phyloP scores from a whole-genome alignment of 2,113 vertebrate genomes.

The Pardalotus punctatus region DNA sequence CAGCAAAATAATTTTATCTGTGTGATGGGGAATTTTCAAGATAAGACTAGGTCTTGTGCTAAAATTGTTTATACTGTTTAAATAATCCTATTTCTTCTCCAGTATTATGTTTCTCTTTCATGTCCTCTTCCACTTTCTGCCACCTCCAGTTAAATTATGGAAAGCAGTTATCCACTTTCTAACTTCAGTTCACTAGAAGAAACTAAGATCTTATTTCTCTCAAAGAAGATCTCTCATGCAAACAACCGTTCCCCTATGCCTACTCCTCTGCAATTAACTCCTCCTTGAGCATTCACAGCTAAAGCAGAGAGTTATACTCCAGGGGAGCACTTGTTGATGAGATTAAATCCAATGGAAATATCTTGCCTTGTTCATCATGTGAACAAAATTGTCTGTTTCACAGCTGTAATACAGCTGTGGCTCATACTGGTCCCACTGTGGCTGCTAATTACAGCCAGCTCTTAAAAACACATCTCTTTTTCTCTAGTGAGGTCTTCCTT shows the following conservation, averaged over 20 bases:
- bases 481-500: not conserved
- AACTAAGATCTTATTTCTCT: not conserved
- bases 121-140: not conserved
- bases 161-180: not conserved
- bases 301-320: not conserved
- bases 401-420: not conserved
- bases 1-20: not conserved
- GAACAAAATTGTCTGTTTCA: not conserved
- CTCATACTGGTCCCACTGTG: not conserved
- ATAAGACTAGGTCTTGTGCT: not conserved
- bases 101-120: not conserved
- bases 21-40: not conserved
- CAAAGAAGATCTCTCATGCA: not conserved
- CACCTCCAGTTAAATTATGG: not conserved
- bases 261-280: not conserved
- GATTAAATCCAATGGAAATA: not conserved
- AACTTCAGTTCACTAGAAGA: not conserved
- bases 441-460: not conserved
- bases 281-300: not conserved
- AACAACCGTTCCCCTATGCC: not conserved
- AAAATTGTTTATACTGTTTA: not conserved
- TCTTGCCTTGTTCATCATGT: not conserved
- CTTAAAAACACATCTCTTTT: not conserved
- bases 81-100: not conserved
- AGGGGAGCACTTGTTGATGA: not conserved